Conservation (phyloP, 2,888 invertebrate genomes). For the Shargacucullia verbasci region DNA sequence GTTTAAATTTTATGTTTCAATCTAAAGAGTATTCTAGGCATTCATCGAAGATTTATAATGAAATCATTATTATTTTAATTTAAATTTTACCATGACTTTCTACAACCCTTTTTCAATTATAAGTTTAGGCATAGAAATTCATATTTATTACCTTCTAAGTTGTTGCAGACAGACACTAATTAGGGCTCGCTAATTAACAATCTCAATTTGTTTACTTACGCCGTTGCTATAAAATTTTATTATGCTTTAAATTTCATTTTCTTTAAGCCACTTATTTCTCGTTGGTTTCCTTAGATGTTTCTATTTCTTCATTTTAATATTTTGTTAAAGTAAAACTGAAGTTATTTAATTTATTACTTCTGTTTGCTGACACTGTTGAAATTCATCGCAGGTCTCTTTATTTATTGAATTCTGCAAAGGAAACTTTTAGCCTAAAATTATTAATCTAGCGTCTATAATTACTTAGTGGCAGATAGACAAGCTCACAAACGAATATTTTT, state of each 20-base stretch:
- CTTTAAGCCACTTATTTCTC: conserved; percentile 36
- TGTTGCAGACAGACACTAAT: conserved; percentile 51
- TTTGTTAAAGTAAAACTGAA: conserved; percentile 32
- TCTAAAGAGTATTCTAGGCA: background rate
- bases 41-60: background rate
- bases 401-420: background rate
- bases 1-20: background rate
- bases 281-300: conserved; percentile 42
- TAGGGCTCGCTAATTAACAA: conserved; percentile 60
- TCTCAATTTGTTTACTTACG: conserved; percentile 59
- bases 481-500: too few relatives aligned
- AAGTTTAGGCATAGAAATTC: conserved; percentile 15
- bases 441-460: background rate
- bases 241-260: conserved; percentile 55
- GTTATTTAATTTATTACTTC: conserved; percentile 37
- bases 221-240: conserved; percentile 55
- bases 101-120: background rate
- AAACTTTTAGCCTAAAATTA: background rate
- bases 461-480: too few relatives aligned
- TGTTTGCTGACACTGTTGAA: conserved; percentile 14
- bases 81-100: background rate
- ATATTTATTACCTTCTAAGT: conserved; percentile 33
- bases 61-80: background rate
- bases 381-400: conserved; percentile 4
- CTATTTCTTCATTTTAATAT: conserved; percentile 49